Conservation (phyloP, 2,113 vertebrate species). For the Montifringilla adamsi region DNA sequence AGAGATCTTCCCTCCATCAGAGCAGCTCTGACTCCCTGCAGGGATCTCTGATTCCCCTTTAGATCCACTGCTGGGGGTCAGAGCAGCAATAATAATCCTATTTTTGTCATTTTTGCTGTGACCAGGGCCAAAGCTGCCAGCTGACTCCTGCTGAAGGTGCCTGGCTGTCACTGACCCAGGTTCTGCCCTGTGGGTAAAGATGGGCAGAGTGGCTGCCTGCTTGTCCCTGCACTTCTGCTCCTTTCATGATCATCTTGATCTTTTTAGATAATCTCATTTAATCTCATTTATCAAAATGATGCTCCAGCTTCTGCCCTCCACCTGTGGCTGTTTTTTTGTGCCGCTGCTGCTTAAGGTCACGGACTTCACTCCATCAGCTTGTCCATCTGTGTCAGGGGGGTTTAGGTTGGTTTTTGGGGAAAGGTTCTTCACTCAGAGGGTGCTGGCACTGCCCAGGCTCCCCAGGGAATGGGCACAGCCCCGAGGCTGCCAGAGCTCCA, state of each 20-base stretch:
- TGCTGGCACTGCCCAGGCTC: neutral
- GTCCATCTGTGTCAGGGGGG: neutral
- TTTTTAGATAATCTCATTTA: neutral
- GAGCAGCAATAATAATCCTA: neutral
- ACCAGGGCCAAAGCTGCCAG: neutral
- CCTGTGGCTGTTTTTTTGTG: neutral
- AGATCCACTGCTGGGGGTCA: neutral
- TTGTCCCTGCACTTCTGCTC: neutral
- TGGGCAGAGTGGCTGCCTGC: neutral
- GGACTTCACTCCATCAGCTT: neutral
- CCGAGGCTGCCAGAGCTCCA: neutral
- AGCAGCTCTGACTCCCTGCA: neutral
- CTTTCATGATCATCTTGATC: neutral
- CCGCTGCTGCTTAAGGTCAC: neutral
- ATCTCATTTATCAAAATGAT: neutral
- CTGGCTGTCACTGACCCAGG: neutral
- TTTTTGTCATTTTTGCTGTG: neutral
- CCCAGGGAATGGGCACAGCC: neutral
- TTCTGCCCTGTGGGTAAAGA: neutral
- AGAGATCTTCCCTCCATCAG: neutral
- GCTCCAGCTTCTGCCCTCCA: neutral
- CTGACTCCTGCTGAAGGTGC: neutral
- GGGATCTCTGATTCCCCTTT: neutral
- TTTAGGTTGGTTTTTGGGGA: rapidly evolving
- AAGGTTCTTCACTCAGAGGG: neutral